Conservation (phyloP, 2,888 invertebrate species). For the Scaptodrosophila latifasciaeformis region DNA sequence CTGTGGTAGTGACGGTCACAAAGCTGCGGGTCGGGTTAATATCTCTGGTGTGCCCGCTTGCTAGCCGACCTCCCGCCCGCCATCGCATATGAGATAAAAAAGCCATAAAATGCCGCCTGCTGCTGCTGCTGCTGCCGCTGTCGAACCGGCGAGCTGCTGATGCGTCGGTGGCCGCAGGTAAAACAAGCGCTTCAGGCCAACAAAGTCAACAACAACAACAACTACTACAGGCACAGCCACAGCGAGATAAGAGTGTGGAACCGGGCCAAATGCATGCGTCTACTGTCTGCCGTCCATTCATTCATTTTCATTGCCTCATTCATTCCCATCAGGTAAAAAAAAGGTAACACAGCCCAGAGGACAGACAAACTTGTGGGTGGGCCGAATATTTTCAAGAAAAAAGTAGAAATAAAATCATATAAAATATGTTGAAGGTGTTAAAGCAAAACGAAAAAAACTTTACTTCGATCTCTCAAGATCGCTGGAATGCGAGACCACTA, state of each 20-base stretch:
- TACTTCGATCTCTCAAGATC: slow-evolving; percentile 45
- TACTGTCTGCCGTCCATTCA: slow-evolving; percentile 35
- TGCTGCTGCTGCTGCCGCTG: slow-evolving; percentile 45
- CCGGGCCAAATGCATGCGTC: slow-evolving; percentile 28
- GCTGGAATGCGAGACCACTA: slow-evolving; percentile 74
- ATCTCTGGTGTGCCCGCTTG: slow-evolving; percentile 9
- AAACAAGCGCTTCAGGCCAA: slow-evolving; percentile 22
- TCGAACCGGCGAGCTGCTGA: too few relatives aligned
- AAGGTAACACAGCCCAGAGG: slow-evolving; percentile 2
- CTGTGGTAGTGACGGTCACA: slow-evolving; percentile 8
- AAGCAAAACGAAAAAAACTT: slow-evolving; percentile 13
- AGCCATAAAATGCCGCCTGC: slow-evolving; percentile 46
- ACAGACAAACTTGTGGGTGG: slow-evolving; percentile 57
- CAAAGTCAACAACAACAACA: slow-evolving; percentile 43
- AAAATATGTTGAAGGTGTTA: slow-evolving; percentile 1
- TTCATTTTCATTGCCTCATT: slow-evolving; percentile 52
- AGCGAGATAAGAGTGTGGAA: slow-evolving; percentile 4
- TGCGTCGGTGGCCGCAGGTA: too few relatives aligned
- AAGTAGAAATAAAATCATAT: slow-evolving; percentile 14
- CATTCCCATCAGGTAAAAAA: slow-evolving; percentile 17
- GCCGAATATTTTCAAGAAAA: slow-evolving; percentile 36
- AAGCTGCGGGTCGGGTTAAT: slow-evolving; percentile 27
- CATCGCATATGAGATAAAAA: slow-evolving; percentile 42
- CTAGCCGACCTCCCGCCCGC: slow-evolving; percentile 4
- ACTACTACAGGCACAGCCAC: slow-evolving; percentile 9